phyloP scores from a whole-genome alignment of 1,140 invertebrate species.

The Babylonia areolata region DNA sequence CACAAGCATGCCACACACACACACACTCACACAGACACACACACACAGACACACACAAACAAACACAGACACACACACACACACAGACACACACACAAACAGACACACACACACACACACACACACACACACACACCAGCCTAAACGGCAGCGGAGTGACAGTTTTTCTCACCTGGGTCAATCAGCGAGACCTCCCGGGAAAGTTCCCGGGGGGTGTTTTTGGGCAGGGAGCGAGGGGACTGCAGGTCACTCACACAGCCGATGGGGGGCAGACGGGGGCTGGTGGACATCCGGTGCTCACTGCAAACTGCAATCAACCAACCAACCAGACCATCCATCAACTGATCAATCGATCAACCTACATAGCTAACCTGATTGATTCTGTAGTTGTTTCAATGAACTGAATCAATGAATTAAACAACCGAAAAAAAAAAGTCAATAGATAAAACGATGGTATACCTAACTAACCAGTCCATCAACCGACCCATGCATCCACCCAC shows the following conservation, averaged over 20 bases:
- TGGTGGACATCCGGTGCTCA: slow-evolving; percentile 8
- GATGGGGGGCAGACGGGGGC: slow-evolving; percentile 1
- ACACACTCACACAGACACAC: no score
- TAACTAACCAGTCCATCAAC: no score
- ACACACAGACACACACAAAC: no score
- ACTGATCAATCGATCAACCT: no score
- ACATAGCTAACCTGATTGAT: no score
- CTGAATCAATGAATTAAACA: no score
- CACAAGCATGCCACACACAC: no score
- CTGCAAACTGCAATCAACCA: not conserved
- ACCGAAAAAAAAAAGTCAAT: no score
- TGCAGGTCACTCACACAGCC: not conserved
- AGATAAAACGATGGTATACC: no score
- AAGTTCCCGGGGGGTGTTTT: not conserved
- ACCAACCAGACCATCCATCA: no score
- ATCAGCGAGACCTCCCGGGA: not conserved
- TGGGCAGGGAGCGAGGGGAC: not conserved
- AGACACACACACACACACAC: not conserved
- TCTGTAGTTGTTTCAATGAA: no score
- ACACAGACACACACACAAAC: not conserved
- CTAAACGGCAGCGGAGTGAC: not conserved
- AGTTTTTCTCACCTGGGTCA: not conserved
- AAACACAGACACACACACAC: not conserved
- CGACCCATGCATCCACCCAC: no score
- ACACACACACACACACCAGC: not conserved